Percentiles rank a stretch among this genome's conserved stretches.
These are phyloP conservation scores for Diplolepis rosae DNA, from an alignment of 2,888 invertebrate genomes.

Conservation along the genomic window DNA sequence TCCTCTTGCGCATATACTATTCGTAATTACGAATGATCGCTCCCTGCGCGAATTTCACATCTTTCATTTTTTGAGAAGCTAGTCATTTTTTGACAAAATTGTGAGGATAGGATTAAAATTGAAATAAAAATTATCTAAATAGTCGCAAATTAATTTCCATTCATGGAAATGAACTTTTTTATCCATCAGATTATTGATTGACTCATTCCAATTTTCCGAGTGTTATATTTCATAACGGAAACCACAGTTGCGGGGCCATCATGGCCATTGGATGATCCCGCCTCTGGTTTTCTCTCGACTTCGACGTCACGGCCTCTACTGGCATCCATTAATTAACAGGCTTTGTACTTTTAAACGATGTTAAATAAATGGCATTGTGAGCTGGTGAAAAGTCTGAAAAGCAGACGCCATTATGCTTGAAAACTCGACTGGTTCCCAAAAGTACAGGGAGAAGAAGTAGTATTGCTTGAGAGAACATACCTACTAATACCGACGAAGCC, in stretches of 20 bases:
- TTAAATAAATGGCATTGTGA: conserved; percentile 73
- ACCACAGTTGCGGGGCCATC: conserved; percentile 37
- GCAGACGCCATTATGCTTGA: conserved; percentile 68
- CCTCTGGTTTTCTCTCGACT: conserved; percentile 43
- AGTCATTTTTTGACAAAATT: too few relatives aligned
- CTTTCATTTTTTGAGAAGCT: too few relatives aligned
- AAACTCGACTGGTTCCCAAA: conserved; percentile 63
- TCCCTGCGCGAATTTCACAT: conserved; percentile 45
- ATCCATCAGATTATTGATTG: conserved; percentile 2
- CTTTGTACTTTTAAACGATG: conserved; percentile 74
- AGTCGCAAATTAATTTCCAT: not conserved
- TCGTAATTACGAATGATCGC: conserved; percentile 29
- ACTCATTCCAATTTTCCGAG: conserved; percentile 6
- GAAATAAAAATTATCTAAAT: too few relatives aligned
- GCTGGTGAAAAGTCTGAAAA: conserved; percentile 69
- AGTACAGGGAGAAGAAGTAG: conserved; percentile 55
- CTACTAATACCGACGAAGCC: conserved; percentile 54
- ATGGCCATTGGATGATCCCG: conserved; percentile 47
- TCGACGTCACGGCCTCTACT: conserved; percentile 50
- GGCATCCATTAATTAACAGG: conserved; percentile 73
- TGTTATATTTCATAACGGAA: conserved; percentile 17
- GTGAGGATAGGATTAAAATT: too few relatives aligned
- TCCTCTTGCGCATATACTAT: conserved; percentile 13
- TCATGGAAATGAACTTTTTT: not conserved
- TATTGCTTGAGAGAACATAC: conserved; percentile 59